These are phyloP conservation scores for Neodiprion fabricii DNA, from an alignment of 1,140 invertebrate species.

Conservation along the genomic window DNA sequence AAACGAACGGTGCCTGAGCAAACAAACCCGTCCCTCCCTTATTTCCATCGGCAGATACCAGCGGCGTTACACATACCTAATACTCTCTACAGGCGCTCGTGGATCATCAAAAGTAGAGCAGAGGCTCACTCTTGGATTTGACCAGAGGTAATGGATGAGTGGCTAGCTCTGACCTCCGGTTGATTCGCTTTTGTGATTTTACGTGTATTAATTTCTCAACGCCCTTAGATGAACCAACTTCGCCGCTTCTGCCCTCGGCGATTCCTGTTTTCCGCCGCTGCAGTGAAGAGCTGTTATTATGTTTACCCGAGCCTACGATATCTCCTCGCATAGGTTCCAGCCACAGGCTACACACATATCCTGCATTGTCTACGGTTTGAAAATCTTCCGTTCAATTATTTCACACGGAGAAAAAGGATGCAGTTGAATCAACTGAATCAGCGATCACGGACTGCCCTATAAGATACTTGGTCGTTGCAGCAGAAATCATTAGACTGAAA, in stretches of 20 bases:
- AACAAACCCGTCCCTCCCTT: too few species aligned
- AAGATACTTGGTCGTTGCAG: too few species aligned
- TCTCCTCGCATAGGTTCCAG: too few species aligned
- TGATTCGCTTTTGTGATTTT: conserved; percentile 3
- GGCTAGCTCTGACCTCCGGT: background rate
- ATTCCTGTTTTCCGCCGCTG: background rate
- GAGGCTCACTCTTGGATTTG: too few species aligned
- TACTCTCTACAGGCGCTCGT: too few species aligned
- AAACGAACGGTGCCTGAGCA: too few species aligned
- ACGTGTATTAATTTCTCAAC: conserved; percentile 1
- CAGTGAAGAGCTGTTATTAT: background rate
- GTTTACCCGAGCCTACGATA: background rate
- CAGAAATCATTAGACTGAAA: background rate
- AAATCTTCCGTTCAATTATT: background rate
- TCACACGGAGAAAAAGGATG: background rate
- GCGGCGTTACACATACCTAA: too few species aligned
- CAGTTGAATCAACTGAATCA: background rate
- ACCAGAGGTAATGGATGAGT: too few species aligned
- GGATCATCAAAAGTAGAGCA: too few species aligned
- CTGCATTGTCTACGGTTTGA: background rate
- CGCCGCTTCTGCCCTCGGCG: background rate
- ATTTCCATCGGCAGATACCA: too few species aligned
- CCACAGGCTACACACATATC: too few species aligned
- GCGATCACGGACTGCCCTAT: background rate
- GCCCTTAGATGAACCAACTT: background rate